Percentiles rank a stretch among this genome's conserved stretches.
Conservation (phyloP, 2,888 invertebrate species). For the Catocala sponsa region DNA sequence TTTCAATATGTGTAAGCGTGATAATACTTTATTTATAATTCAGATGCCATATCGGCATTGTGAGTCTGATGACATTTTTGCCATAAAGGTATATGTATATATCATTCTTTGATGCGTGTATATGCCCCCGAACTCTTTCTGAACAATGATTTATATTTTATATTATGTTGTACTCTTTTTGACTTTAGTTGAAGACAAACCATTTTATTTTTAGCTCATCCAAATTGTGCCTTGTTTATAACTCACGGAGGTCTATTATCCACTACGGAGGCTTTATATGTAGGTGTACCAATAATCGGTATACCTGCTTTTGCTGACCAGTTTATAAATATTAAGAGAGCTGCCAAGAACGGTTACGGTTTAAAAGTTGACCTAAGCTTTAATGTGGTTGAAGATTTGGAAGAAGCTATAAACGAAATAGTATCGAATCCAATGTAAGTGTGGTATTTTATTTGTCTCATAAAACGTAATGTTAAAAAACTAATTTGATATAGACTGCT, state of each 20-base stretch:
- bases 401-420: conserved; percentile 54
- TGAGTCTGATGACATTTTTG: no score
- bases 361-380: conserved; percentile 52
- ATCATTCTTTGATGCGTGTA: no score
- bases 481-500: no score
- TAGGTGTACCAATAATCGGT: conserved; percentile 65
- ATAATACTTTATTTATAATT: no score
- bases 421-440: conserved; percentile 55
- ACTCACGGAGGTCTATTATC: conserved; percentile 71
- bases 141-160: no score
- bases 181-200: no score
- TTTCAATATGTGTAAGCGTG: no score
- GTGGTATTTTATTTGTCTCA: not conserved
- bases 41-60: no score
- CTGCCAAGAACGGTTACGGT: conserved; percentile 60
- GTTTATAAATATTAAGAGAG: conserved; percentile 59
- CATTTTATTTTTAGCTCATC: conserved; percentile 63
- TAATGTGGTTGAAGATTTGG: conserved; percentile 46
- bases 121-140: no score
- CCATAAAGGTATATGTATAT: no score
- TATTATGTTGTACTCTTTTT: no score
- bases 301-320: conserved; percentile 70
- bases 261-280: conserved; percentile 62
- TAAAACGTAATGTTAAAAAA: no score
- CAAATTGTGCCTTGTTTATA: conserved; percentile 68